Evolutionary conservation across 2,888 invertebrate species (phyloP).

Genomic region (Dasypolia templi): DNA sequence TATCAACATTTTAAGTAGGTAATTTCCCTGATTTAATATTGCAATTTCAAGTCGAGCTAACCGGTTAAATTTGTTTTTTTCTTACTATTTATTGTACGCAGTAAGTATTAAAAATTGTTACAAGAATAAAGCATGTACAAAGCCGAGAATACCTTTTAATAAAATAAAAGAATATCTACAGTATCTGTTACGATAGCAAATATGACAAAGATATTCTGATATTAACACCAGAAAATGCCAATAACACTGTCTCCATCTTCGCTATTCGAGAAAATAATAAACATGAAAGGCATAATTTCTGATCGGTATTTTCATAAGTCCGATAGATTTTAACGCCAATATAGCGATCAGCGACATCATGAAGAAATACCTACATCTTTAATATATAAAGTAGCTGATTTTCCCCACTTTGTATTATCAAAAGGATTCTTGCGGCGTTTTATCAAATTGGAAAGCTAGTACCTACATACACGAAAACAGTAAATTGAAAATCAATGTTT

Average conservation of each 20-base stretch:
- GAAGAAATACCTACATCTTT: conserved; percentile 29
- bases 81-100: too few relatives aligned
- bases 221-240: conserved; percentile 18
- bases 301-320: conserved; percentile 36
- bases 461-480: conserved; percentile 14
- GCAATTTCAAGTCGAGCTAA: not conserved
- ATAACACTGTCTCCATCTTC: conserved; percentile 7
- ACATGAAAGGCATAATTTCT: conserved; percentile 28
- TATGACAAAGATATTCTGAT: conserved; percentile 5
- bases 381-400: conserved; percentile 24
- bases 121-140: not conserved
- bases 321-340: conserved; percentile 16
- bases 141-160: not conserved
- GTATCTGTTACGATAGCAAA: not conserved
- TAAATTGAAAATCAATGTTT: conserved; percentile 61
- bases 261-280: conserved; percentile 7
- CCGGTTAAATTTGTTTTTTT: not conserved
- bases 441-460: conserved; percentile 46
- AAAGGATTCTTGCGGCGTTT: conserved; percentile 37
- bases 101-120: not conserved
- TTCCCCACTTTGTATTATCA: conserved; percentile 22
- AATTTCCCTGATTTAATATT: not conserved
- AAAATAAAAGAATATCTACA: not conserved
- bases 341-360: conserved; percentile 34
- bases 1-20: too few relatives aligned